Evolutionary conservation across 2,113 vertebrate genomes (phyloP).

Genomic region (Pluvianellus socialis): DNA sequence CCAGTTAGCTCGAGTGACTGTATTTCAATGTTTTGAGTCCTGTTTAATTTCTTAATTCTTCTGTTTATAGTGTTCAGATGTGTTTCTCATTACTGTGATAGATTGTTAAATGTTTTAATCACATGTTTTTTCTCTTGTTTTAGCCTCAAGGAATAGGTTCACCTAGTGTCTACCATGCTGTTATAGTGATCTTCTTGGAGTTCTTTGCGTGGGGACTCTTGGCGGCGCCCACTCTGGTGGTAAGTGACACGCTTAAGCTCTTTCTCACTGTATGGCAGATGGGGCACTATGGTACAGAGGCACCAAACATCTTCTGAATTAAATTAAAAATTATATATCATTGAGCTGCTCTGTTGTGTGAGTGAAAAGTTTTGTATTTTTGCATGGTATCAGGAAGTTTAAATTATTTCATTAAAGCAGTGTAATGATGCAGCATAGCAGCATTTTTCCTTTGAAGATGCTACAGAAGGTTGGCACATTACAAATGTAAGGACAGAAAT

Average conservation of each 20-base stretch:
- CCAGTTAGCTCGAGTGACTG: background rate
- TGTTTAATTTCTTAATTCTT: background rate
- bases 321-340: background rate
- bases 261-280: accelerated
- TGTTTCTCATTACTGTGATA: background rate
- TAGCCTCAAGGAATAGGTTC: slow-evolving; percentile 90
- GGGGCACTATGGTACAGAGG: background rate
- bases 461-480: background rate
- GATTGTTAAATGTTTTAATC: background rate
- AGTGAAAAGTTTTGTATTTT: background rate
- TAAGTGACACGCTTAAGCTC: slow-evolving; percentile 53
- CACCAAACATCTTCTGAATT: background rate
- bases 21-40: background rate
- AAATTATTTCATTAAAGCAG: background rate
- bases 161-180: slow-evolving; percentile 90
- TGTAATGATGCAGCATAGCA: background rate
- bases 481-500: background rate
- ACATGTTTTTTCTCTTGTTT: background rate
- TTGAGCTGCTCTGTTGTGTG: background rate
- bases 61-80: background rate
- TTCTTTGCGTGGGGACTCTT: slow-evolving; percentile 91
- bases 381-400: background rate
- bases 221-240: slow-evolving; percentile 87
- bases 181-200: slow-evolving; percentile 90
- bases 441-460: background rate